Conservation (phyloP, 2,888 invertebrate genomes). For the Dermolepida albohirtum region DNA sequence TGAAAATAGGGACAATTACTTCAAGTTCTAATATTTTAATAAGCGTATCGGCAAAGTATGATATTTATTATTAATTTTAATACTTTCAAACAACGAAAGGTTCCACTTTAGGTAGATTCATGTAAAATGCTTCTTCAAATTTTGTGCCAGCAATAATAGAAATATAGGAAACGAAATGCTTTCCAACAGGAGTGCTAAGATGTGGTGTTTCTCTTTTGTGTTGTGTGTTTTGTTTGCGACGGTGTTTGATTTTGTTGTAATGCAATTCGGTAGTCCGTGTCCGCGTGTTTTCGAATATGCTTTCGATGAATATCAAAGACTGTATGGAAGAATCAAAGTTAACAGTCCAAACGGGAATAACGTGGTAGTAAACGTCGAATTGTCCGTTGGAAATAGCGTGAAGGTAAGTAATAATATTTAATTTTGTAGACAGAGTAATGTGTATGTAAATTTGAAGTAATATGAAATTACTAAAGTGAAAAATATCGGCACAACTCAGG, state of each 20-base stretch:
- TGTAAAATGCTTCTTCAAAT: too few species aligned
- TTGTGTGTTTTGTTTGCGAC: conserved; percentile 4
- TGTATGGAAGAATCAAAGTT: conserved; percentile 64
- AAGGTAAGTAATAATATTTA: conserved; percentile 51
- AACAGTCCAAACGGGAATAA: conserved; percentile 55
- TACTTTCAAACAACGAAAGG: too few species aligned
- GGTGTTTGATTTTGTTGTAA: not conserved
- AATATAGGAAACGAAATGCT: too few species aligned
- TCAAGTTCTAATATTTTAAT: too few species aligned
- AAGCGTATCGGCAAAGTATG: too few species aligned
- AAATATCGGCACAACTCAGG: too few species aligned
- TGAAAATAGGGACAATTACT: too few species aligned
- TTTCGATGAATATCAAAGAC: conserved; percentile 61
- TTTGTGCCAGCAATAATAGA: not conserved
- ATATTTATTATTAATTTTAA: too few species aligned
- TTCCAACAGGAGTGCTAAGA: not conserved
- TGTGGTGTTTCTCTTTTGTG: conserved; percentile 3
- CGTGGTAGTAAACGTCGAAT: conserved; percentile 57
- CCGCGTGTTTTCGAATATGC: conserved; percentile 63
- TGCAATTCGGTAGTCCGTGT: conserved; percentile 56
- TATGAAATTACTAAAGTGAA: too few species aligned
- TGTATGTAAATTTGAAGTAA: not conserved
- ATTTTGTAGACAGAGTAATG: not conserved
- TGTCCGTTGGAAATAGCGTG: conserved; percentile 59
- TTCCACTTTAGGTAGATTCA: too few species aligned